Conservation (phyloP, 2,888 invertebrate species). For the Chesias legatella region DNA sequence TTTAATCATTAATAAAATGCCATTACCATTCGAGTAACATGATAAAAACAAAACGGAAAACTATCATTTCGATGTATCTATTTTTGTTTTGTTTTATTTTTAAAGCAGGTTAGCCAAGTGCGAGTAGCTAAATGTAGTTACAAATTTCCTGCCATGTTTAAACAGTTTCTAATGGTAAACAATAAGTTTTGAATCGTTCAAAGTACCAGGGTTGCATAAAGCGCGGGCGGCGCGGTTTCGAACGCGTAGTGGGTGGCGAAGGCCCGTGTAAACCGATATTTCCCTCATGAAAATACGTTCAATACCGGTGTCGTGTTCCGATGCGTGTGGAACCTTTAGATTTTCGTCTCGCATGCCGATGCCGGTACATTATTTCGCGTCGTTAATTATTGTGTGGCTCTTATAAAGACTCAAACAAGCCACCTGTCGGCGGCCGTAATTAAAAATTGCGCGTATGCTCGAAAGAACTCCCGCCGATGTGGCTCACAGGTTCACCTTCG, state of each 20-base stretch:
- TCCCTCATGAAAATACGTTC: slow-evolving; percentile 74
- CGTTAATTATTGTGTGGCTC: slow-evolving; percentile 74
- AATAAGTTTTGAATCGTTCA: slow-evolving; percentile 7
- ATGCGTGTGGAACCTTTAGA: slow-evolving; percentile 70
- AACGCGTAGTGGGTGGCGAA: slow-evolving; percentile 69
- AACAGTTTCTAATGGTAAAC: no score
- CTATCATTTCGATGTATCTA: not conserved
- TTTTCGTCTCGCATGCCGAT: slow-evolving; percentile 77
- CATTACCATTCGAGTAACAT: no score
- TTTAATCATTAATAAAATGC: slow-evolving; percentile 1
- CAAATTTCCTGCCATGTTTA: no score
- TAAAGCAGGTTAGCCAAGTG: no score
- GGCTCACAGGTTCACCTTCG: slow-evolving; percentile 61
- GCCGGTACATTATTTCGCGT: slow-evolving; percentile 78
- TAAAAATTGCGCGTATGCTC: slow-evolving; percentile 57
- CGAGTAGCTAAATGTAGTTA: no score
- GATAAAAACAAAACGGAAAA: not conserved
- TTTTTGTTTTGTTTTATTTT: no score
- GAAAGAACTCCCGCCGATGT: slow-evolving; percentile 49
- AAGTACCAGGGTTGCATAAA: slow-evolving; percentile 44
- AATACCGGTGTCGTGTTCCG: slow-evolving; percentile 73
- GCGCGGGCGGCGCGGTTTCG: slow-evolving; percentile 38
- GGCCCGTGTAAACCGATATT: slow-evolving; percentile 73
- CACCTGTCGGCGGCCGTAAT: slow-evolving; percentile 73
- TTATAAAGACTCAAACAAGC: slow-evolving; percentile 65